Conservation (phyloP, 2,113 vertebrate species). For the Festucalex cinctus region DNA sequence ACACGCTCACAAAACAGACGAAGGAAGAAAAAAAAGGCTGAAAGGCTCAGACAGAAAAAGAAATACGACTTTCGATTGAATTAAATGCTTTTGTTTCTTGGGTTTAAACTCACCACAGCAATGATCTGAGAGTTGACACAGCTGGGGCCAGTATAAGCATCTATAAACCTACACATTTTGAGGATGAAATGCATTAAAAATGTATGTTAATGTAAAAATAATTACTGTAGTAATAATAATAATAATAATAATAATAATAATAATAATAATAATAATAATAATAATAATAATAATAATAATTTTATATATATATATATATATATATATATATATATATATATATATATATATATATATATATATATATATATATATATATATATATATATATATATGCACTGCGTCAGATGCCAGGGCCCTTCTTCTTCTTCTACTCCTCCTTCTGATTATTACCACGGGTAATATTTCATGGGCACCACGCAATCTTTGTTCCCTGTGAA, state of each 20-base stretch:
- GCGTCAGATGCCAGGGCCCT: slow-evolving; percentile 81
- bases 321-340: slow-evolving; percentile 39
- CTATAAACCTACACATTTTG: too few relatives aligned
- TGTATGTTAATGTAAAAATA: too few relatives aligned
- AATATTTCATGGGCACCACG: slow-evolving; percentile 98
- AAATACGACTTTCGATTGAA: slow-evolving; percentile 58
- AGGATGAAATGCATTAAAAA: background rate
- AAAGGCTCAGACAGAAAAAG: slow-evolving; percentile 9
- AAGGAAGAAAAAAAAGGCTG: slow-evolving; percentile 19
- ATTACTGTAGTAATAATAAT: background rate
- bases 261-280: slow-evolving; percentile 8
- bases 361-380: background rate
- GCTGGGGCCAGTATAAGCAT: too few relatives aligned
- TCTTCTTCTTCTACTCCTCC: slow-evolving; percentile 55
- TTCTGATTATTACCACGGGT: slow-evolving; percentile 88
- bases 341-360: slow-evolving; percentile 50
- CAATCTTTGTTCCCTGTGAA: slow-evolving; percentile 99
- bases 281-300: slow-evolving; percentile 11
- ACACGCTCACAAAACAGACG: slow-evolving; percentile 40
- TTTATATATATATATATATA: slow-evolving; percentile 2
- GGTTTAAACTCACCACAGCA: slow-evolving; percentile 35
- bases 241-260: background rate
- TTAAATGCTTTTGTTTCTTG: slow-evolving; percentile 57
- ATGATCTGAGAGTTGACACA: background rate
- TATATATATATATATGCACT: slow-evolving; percentile 59